Evolutionary conservation across 2,888 invertebrate species (phyloP).

Genomic region (Dinocampus coccinellae): DNA sequence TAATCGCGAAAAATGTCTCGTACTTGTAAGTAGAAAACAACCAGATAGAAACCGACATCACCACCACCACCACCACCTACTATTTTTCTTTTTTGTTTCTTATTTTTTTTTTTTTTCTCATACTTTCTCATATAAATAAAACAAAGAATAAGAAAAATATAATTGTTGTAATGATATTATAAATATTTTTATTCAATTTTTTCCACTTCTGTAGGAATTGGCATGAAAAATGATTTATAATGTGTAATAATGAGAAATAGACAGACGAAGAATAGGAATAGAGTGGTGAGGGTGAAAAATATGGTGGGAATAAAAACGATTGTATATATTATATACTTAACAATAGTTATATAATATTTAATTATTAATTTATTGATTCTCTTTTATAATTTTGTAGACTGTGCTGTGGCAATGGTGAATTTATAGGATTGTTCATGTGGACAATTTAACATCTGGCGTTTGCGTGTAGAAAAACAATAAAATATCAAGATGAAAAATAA

Average conservation of each 20-base stretch:
- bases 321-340: not conserved
- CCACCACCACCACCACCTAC: no score
- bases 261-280: no score
- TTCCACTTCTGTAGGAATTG: no score
- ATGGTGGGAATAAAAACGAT: not conserved
- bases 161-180: no score
- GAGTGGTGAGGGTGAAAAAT: not conserved
- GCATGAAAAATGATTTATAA: no score
- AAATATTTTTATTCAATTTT: no score
- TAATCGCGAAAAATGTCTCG: conserved; percentile 25
- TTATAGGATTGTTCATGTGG: not conserved
- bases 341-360: not conserved
- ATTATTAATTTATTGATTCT: conserved; percentile 10
- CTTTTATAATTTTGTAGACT: not conserved
- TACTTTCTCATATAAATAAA: not conserved
- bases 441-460: not conserved
- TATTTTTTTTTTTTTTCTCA: not conserved
- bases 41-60: conserved; percentile 9
- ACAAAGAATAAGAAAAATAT: no score
- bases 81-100: not conserved
- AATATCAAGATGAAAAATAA: not conserved
- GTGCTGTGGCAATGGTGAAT: not conserved
- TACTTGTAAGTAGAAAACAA: conserved; percentile 21
- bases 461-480: conserved; percentile 1
- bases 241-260: no score